Evolutionary conservation across 2,797 vertebrate species (phyloP).

Genomic region (Sebastes baramenuke): DNA sequence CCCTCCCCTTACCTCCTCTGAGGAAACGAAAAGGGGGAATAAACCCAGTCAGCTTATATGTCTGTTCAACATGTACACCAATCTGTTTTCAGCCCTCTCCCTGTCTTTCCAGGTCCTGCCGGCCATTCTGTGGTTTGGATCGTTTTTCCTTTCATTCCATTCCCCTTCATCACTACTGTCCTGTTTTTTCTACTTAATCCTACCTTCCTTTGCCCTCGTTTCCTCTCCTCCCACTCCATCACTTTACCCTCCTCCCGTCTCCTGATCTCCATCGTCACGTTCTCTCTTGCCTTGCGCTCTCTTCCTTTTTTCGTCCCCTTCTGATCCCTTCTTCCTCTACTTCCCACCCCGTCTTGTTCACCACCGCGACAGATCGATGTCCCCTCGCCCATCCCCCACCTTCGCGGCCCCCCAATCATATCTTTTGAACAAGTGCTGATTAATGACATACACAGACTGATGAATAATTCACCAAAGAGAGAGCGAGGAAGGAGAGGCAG

Average conservation of each 20-base stretch:
- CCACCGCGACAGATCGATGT: conserved; percentile 61
- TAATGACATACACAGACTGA: conserved; percentile 83
- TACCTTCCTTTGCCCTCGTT: conserved; percentile 17
- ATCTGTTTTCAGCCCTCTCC: conserved; percentile 57
- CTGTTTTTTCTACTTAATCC: neutral
- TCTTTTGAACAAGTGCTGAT: conserved; percentile 84
- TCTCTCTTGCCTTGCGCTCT: conserved; percentile 1
- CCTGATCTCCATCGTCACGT: conserved; percentile 8
- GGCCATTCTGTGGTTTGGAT: conserved; percentile 18
- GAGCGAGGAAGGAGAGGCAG: conserved; percentile 20
- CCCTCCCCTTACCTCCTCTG: conserved; percentile 25
- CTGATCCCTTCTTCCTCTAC: neutral
- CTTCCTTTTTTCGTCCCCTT: too few relatives aligned
- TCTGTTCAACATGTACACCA: conserved; percentile 65
- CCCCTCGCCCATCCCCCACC: conserved; percentile 31
- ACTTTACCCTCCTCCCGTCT: conserved; percentile 14
- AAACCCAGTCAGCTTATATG: conserved; percentile 69
- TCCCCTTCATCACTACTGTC: neutral
- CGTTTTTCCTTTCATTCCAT: neutral
- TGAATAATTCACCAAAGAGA: conserved; percentile 84
- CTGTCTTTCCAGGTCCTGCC: neutral
- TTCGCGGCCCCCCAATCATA: conserved; percentile 67
- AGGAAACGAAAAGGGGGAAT: conserved; percentile 33
- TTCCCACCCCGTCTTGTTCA: conserved; percentile 36
- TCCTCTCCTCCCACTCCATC: neutral